phyloP scores from a whole-genome alignment of 2,113 vertebrate genomes.

The Aphelocoma coerulescens region DNA sequence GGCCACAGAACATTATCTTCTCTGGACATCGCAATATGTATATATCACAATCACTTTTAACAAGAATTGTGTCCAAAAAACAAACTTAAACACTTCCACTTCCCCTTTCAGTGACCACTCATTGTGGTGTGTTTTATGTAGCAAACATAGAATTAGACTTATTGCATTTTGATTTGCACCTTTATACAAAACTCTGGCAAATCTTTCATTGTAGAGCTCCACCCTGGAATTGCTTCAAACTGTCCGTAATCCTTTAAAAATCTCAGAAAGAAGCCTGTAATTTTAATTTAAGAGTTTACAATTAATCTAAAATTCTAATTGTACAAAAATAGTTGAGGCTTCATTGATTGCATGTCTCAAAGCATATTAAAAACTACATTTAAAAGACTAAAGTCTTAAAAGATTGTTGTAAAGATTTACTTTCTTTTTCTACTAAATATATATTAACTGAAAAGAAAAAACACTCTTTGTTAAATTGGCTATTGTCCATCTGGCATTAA shows the following conservation, averaged over 20 bases:
- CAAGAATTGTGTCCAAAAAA: not conserved
- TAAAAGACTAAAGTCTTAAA: not conserved
- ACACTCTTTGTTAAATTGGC: not conserved
- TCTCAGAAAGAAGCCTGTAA: conserved; percentile 2
- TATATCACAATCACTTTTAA: not conserved
- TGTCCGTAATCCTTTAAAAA: conserved; percentile 25
- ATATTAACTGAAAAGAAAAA: conserved; percentile 1
- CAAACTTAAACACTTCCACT: not conserved
- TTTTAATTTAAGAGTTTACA: conserved; percentile 44
- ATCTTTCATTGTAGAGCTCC: not conserved
- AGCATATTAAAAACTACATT: not conserved
- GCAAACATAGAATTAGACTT: not conserved
- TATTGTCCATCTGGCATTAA: not conserved
- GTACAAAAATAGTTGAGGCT: not conserved
- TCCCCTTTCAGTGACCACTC: not conserved
- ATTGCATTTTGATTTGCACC: not conserved
- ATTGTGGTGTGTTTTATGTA: not conserved
- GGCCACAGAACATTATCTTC: not conserved
- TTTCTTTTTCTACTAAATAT: not conserved
- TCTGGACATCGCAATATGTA: not conserved
- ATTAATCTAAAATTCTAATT: conserved; percentile 37
- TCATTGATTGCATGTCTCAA: not conserved
- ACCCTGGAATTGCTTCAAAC: conserved; percentile 33
- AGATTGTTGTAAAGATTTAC: not conserved
- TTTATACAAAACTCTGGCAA: conserved; percentile 24